Evolutionary conservation across 2,888 invertebrate species (phyloP).

Genomic region (Serripes groenlandicus): DNA sequence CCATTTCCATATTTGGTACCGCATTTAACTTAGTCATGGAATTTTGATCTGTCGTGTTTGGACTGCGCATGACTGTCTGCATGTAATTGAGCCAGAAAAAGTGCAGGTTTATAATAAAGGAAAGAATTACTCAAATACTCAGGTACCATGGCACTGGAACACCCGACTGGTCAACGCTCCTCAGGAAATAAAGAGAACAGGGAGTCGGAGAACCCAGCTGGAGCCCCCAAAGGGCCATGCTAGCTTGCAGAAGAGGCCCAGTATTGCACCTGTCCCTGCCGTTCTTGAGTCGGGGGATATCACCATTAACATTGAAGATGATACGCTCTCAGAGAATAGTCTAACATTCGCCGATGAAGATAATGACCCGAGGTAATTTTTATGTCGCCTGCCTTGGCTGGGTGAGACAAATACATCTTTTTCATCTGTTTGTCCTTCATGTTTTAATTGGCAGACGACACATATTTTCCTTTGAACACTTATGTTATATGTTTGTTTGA

Average conservation of each 20-base stretch:
- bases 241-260: constrained; percentile 90
- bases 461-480: too few species aligned
- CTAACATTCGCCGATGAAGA: constrained; percentile 68
- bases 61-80: too few species aligned
- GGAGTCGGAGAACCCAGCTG: constrained; percentile 73
- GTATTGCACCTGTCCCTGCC: constrained; percentile 97
- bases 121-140: not conserved
- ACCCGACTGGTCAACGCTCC: constrained; percentile 67
- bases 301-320: constrained; percentile 64
- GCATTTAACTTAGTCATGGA: too few species aligned
- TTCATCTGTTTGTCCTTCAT: too few species aligned
- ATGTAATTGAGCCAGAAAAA: too few species aligned
- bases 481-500: too few species aligned
- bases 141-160: constrained; percentile 86
- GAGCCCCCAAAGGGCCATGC: constrained; percentile 79
- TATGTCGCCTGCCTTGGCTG: too few species aligned
- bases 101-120: too few species aligned
- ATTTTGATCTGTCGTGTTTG: too few species aligned
- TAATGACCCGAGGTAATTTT: constrained; percentile 70
- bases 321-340: constrained; percentile 66
- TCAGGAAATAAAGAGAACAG: constrained; percentile 67
- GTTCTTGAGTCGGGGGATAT: constrained; percentile 87
- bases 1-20: too few species aligned
- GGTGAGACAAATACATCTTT: too few species aligned
- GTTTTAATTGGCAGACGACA: too few species aligned